Evolutionary conservation across 1,140 invertebrate genomes (phyloP).

Genomic region (Drosophila nebulosa): DNA sequence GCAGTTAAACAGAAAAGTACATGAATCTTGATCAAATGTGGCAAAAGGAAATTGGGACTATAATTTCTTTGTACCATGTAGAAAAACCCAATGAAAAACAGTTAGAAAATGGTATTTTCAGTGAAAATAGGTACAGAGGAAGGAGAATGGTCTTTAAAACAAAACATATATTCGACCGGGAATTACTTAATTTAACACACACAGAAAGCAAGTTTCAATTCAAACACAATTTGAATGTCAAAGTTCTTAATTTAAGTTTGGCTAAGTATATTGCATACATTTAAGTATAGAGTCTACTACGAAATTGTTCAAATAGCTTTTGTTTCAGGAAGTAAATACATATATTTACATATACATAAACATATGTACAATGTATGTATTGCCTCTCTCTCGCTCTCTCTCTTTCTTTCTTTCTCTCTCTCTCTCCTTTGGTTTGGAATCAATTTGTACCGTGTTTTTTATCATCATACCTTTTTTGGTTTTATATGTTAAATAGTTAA

Average conservation of each 20-base stretch:
- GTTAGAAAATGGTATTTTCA: too few species aligned
- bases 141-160: too few species aligned
- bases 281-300: neutral
- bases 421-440: neutral
- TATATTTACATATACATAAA: too few species aligned
- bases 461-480: neutral
- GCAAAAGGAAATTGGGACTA: too few species aligned
- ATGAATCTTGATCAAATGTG: neutral
- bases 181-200: neutral
- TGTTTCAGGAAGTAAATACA: too few species aligned
- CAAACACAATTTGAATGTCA: neutral
- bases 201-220: neutral
- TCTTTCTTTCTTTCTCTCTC: too few species aligned
- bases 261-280: neutral
- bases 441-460: neutral
- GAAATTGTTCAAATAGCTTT: neutral
- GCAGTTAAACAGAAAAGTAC: neutral
- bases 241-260: neutral
- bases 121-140: too few species aligned
- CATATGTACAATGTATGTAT: neutral
- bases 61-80: too few species aligned
- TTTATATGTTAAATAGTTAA: slow-evolving; percentile 29
- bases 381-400: neutral
- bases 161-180: too few species aligned
- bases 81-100: too few species aligned